Base-by-base conservation (phyloP, 2,888 invertebrate genomes). In the Muscina levida region DNA sequence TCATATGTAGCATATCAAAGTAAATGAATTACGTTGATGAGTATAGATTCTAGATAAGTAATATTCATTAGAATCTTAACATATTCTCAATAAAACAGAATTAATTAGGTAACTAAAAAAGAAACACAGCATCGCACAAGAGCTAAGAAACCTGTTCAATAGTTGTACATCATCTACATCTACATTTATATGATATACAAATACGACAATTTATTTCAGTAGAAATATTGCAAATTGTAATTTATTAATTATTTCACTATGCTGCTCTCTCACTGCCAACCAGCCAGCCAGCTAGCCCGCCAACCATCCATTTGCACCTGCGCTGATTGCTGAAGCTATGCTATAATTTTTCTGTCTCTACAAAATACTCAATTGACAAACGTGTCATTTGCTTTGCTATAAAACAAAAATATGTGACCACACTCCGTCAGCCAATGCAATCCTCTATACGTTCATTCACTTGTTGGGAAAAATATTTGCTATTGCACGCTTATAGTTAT, bases 381-480 rank as follows among this genome's bases (percentile, higher is more conserved):
- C 42, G 53, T 72, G 53, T 42, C 65, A 72, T 72, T 72, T 72
- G 65, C 15, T 72, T 65, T 39, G 53, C 53, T 65, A 53, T 37
- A 62, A 37, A 62, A n/a, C 62, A 42, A 19, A 65, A 53, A 65
- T 72, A 72, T 72, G 72, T 72, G 72, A 65, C 72, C 65, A 72
- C 65, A 72, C 53, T 65, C 62, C 62, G 42, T 13, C 19, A 57
- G 5, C 19, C 11, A 31, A 46, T 51, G 46, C 17, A 26, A 62
- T 48, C 37, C 59, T 51, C 51, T 44, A 44, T 37, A 65, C 62
- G 72, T 72, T 72, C 72, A 53, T 72, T 72, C 72, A 72, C 65
- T 72, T 72, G 42, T 42, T 72, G 72, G 72, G 62, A 72, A 72
- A 48, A 65, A 65, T 65, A 72, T 72, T 72, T 72, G 37, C 17